phyloP scores from a whole-genome alignment of 2,113 vertebrate species.

The Octodon degus region DNA sequence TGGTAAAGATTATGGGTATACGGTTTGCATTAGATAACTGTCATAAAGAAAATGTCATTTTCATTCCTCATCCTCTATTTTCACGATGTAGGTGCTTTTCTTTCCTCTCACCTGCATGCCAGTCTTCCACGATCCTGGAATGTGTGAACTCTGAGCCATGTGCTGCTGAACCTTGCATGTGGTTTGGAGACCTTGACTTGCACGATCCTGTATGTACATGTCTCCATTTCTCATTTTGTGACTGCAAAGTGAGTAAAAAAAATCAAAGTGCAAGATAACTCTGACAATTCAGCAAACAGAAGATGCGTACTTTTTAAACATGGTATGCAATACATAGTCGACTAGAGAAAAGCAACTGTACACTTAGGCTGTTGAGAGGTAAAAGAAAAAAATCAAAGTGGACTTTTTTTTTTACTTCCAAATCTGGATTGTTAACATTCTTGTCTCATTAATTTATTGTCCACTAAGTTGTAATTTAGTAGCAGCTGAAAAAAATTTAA shows the following conservation, averaged over 20 bases:
- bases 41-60: slow-evolving; percentile 85
- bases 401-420: slow-evolving; percentile 61
- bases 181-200: slow-evolving; percentile 87
- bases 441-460: slow-evolving; percentile 46
- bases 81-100: slow-evolving; percentile 84
- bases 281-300: slow-evolving; percentile 75
- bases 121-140: slow-evolving; percentile 79
- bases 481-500: slow-evolving; percentile 47
- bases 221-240: slow-evolving; percentile 80
- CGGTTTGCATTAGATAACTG: slow-evolving; percentile 86
- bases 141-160: slow-evolving; percentile 82
- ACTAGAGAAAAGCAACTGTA: slow-evolving; percentile 70
- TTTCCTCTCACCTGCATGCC: slow-evolving; percentile 87
- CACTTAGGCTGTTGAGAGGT: slow-evolving; percentile 55
- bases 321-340: slow-evolving; percentile 16
- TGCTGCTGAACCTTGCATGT: slow-evolving; percentile 87
- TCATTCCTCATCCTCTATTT: slow-evolving; percentile 84
- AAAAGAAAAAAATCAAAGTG: not conserved
- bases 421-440: slow-evolving; percentile 59
- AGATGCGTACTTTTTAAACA: slow-evolving; percentile 74
- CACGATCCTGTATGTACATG: slow-evolving; percentile 90
- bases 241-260: slow-evolving; percentile 80
- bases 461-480: slow-evolving; percentile 58
- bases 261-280: slow-evolving; percentile 52
- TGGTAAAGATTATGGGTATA: slow-evolving; percentile 83